Percentiles rank a stretch among this genome's conserved stretches.
phyloP scores from a whole-genome alignment of 2,888 invertebrate species.

The Troglohyphantes excavatus region DNA sequence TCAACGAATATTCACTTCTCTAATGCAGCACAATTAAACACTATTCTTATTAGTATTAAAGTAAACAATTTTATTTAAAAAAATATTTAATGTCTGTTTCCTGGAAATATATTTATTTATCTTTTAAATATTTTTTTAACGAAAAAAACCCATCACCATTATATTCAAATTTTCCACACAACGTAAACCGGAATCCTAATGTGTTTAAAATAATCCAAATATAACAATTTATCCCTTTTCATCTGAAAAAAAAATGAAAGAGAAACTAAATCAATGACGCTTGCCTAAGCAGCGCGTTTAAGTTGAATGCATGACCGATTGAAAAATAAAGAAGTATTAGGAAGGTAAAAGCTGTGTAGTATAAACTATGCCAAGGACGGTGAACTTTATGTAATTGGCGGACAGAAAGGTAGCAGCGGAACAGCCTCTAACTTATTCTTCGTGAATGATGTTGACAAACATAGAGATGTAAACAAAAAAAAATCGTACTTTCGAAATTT shows the following conservation, averaged over 20 bases:
- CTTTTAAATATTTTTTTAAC: no score
- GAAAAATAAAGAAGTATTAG: slow-evolving; percentile 20
- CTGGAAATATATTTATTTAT: no score
- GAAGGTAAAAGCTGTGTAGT: slow-evolving; percentile 16
- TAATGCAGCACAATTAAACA: no score
- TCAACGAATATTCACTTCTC: no score
- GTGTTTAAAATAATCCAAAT: neutral
- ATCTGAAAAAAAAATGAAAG: neutral
- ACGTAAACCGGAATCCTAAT: neutral
- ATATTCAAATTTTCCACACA: neutral
- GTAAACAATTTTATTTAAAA: no score
- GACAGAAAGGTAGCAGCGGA: neutral
- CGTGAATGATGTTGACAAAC: slow-evolving; percentile 31
- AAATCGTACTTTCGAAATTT: neutral
- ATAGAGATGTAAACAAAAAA: neutral
- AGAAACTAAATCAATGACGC: slow-evolving; percentile 17
- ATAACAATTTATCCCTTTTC: neutral
- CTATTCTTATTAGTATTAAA: no score
- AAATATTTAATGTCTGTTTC: no score
- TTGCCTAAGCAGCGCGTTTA: slow-evolving; percentile 21
- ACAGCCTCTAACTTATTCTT: slow-evolving; percentile 10
- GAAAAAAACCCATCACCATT: neutral
- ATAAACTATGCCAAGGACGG: slow-evolving; percentile 51
- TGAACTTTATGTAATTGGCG: slow-evolving; percentile 48
- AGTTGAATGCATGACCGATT: slow-evolving; percentile 40